Percentiles rank a stretch among this genome's conserved stretches.
Evolutionary conservation across 2,113 vertebrate genomes (phyloP).

Genomic region (Mesembrinibis cayennensis): DNA sequence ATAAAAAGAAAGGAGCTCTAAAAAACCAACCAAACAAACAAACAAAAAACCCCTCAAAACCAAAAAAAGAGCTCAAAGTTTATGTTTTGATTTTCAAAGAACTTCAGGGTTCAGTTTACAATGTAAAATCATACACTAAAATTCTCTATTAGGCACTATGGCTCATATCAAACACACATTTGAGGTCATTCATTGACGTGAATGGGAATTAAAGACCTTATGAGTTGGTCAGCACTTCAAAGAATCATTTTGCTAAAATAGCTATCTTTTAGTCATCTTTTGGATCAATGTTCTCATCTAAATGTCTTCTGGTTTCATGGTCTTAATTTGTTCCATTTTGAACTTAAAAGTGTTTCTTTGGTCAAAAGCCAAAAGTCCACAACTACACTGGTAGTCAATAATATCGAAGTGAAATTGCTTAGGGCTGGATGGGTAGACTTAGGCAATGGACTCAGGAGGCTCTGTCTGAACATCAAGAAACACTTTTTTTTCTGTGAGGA

Average conservation of each 20-base stretch:
- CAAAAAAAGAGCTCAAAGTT: background rate
- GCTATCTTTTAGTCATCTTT: background rate
- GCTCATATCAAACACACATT: background rate
- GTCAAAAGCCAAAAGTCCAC: background rate
- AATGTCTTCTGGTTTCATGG: background rate
- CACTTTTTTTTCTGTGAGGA: fast-evolving
- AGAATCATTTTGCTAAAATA: background rate
- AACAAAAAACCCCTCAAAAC: too few relatives aligned
- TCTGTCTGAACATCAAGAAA: background rate
- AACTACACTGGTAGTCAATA: background rate
- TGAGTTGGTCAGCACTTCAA: background rate
- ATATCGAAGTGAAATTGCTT: background rate
- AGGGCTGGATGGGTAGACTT: background rate
- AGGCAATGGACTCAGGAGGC: background rate
- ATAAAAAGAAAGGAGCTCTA: background rate
- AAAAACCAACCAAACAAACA: background rate
- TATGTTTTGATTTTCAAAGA: background rate
- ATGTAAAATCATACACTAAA: background rate
- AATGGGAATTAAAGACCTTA: background rate
- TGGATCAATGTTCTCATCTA: background rate
- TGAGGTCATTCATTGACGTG: background rate
- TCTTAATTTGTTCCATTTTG: background rate
- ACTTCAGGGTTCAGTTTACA: background rate
- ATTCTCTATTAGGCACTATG: background rate
- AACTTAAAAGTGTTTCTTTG: background rate